These are phyloP conservation scores for Synanthedon tipuliformis DNA, from an alignment of 2,888 invertebrate species.

Conservation along the genomic window DNA sequence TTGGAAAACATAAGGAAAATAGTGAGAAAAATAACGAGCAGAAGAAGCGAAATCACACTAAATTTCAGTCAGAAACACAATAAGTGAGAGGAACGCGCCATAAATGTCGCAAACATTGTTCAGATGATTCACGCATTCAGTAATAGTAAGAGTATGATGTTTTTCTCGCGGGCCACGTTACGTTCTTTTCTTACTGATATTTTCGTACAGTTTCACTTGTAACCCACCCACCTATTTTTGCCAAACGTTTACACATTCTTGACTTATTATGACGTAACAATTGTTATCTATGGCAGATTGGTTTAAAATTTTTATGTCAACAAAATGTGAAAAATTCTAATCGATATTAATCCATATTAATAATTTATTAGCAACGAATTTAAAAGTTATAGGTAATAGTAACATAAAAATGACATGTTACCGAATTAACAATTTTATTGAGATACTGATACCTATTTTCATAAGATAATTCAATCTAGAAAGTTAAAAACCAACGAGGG, in stretches of 20 bases:
- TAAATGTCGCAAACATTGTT: slow-evolving; percentile 62
- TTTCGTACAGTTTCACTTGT: slow-evolving; percentile 1
- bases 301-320: too few relatives aligned
- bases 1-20: slow-evolving; percentile 9
- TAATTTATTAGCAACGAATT: too few relatives aligned
- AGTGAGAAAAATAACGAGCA: slow-evolving; percentile 40
- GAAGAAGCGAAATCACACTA: slow-evolving; percentile 54
- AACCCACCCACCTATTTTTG: background rate
- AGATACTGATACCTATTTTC: too few relatives aligned
- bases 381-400: too few relatives aligned
- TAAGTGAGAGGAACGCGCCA: slow-evolving; percentile 56
- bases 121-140: slow-evolving; percentile 55
- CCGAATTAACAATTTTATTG: too few relatives aligned
- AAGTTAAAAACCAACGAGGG: too few relatives aligned
- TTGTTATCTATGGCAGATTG: background rate
- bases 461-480: too few relatives aligned
- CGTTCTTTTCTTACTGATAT: slow-evolving; percentile 5
- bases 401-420: too few relatives aligned
- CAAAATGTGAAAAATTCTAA: too few relatives aligned
- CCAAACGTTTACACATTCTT: background rate
- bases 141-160: slow-evolving; percentile 31
- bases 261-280: background rate
- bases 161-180: slow-evolving; percentile 23
- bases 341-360: too few relatives aligned
- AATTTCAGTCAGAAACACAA: slow-evolving; percentile 55